phyloP scores from a whole-genome alignment of 2,888 invertebrate species.

The Nowickia ferox region DNA sequence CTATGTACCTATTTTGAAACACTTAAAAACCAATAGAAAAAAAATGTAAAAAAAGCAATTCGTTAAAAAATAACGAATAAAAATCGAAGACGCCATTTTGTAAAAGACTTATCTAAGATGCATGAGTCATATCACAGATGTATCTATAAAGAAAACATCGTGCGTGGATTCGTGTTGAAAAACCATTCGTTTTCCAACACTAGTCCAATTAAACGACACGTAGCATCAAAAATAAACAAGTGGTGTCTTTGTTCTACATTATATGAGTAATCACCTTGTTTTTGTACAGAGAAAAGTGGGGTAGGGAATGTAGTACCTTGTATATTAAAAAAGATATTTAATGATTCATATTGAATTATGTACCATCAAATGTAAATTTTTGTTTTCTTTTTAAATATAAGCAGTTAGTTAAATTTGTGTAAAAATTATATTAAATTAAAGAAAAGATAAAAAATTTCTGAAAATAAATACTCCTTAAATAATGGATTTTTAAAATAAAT shows the following conservation, averaged over 20 bases:
- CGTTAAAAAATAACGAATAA: slow-evolving; percentile 1
- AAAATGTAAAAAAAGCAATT: slow-evolving; percentile 43
- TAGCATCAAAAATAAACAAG: background rate
- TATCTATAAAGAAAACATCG: background rate
- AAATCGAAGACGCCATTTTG: slow-evolving; percentile 61
- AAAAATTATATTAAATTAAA: slow-evolving; percentile 38
- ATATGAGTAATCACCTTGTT: slow-evolving; percentile 60
- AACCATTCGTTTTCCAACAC: slow-evolving; percentile 30
- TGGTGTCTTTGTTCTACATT: slow-evolving; percentile 7
- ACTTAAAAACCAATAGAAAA: background rate
- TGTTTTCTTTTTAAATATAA: slow-evolving; percentile 55
- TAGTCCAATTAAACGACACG: background rate
- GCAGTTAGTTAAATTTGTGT: slow-evolving; percentile 59
- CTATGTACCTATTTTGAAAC: slow-evolving; percentile 22
- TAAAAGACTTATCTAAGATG: background rate
- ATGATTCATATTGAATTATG: slow-evolving; percentile 81
- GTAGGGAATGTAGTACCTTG: slow-evolving; percentile 40
- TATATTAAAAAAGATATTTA: slow-evolving; percentile 53
- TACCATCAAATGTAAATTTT: slow-evolving; percentile 56
- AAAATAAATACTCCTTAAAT: slow-evolving; percentile 67
- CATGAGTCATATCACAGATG: background rate
- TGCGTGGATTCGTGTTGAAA: background rate
- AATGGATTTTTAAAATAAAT: slow-evolving; percentile 52
- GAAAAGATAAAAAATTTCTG: slow-evolving; percentile 46
- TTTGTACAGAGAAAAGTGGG: slow-evolving; percentile 25